Evolutionary conservation across 1,140 invertebrate species (phyloP).

Genomic region (Tetragonula clypearis): DNA sequence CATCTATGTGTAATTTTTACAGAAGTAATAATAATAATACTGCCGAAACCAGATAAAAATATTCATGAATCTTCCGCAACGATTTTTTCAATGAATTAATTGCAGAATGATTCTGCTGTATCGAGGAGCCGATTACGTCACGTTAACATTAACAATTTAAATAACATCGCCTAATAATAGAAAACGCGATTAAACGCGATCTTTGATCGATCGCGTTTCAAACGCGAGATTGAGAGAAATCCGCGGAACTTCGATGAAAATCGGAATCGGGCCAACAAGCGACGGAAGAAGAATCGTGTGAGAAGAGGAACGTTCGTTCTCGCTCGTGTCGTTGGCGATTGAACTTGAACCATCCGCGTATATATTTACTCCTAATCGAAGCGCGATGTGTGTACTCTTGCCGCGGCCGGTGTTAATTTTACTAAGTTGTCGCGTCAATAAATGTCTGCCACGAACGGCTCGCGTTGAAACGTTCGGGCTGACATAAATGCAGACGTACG

Average conservation of each 20-base stretch:
- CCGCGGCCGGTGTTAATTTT: slow-evolving; percentile 59
- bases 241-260: not conserved
- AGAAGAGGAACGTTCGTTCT: not conserved
- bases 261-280: too few species aligned
- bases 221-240: not conserved
- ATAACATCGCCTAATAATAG: not conserved
- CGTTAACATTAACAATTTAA: not conserved
- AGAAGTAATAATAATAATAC: too few species aligned
- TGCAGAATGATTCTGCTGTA: not conserved
- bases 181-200: not conserved
- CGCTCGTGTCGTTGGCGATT: not conserved
- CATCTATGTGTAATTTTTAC: too few species aligned
- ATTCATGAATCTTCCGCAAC: too few species aligned
- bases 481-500: slow-evolving; percentile 40
- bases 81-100: not conserved
- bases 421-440: slow-evolving; percentile 65
- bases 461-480: slow-evolving; percentile 39
- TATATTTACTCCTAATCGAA: not conserved
- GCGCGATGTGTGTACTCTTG: slow-evolving; percentile 20
- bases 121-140: not conserved
- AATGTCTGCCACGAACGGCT: slow-evolving; percentile 51
- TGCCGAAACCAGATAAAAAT: too few species aligned
- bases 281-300: not conserved
- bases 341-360: slow-evolving; percentile 17
- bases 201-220: not conserved